These are phyloP conservation scores for Dasyurus viverrinus DNA, from an alignment of 2,113 vertebrate genomes.

Conservation along the genomic window DNA sequence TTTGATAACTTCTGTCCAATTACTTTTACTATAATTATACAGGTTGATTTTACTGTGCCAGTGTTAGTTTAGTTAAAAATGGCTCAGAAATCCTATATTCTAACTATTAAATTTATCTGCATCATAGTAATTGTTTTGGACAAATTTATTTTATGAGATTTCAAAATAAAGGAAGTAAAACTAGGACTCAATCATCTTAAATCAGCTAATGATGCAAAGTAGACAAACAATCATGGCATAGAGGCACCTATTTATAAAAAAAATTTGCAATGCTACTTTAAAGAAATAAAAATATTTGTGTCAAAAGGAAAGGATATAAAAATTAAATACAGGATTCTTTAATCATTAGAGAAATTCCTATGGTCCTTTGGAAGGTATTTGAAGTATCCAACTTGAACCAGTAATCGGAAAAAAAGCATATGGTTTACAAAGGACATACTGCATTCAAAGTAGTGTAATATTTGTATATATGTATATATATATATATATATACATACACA, in stretches of 20 bases:
- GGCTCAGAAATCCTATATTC: neutral
- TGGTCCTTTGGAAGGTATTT: neutral
- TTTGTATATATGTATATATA: too few relatives aligned
- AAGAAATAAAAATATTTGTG: neutral
- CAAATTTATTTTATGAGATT: neutral
- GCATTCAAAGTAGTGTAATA: neutral
- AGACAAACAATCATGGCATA: neutral
- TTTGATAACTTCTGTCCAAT: neutral
- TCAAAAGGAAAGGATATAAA: neutral
- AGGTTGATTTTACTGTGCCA: neutral
- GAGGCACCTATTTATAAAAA: neutral
- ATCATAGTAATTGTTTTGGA: neutral
- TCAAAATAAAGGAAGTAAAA: neutral
- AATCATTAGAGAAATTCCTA: neutral
- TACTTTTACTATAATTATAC: neutral
- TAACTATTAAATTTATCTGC: neutral
- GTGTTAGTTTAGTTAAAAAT: neutral
- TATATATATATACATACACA: too few relatives aligned
- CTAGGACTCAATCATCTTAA: neutral
- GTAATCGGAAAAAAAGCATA: neutral
- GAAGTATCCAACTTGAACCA: neutral
- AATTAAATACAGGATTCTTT: neutral
- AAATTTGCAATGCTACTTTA: neutral
- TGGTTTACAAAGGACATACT: neutral
- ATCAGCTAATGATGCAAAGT: neutral